Conservation (phyloP, 2,113 vertebrate genomes). For the Chloebia gouldiae region DNA sequence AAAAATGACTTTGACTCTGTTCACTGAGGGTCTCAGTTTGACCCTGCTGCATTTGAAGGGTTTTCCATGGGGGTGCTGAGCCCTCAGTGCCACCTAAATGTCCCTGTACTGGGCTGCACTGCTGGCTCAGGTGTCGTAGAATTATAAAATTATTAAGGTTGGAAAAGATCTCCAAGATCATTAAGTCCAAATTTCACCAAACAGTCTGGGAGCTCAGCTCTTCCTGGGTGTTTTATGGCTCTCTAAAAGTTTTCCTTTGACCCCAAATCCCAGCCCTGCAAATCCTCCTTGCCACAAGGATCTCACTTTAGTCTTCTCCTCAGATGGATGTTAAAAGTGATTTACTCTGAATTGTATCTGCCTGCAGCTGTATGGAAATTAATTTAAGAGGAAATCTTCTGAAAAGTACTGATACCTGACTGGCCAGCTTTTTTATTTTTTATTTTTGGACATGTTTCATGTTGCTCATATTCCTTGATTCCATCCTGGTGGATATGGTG, state of each 20-base stretch:
- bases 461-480: not conserved
- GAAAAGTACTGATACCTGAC: not conserved
- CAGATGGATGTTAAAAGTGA: not conserved
- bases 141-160: not conserved
- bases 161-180: not conserved
- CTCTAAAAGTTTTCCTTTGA: not conserved
- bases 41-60: not conserved
- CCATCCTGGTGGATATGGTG: not conserved
- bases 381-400: not conserved
- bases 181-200: too few relatives aligned
- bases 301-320: not conserved
- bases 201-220: not conserved
- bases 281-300: not conserved
- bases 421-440: not conserved
- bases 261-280: not conserved
- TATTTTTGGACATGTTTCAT: not conserved
- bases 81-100: not conserved
- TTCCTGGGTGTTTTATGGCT: not conserved
- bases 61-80: not conserved
- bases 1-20: not conserved
- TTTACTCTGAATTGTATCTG: not conserved
- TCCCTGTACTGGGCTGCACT: not conserved
- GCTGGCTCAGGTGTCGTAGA: not conserved
- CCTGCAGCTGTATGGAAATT: not conserved
- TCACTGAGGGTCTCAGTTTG: not conserved